Conservation (phyloP, 2,888 invertebrate genomes). For the Cryptus armator region DNA sequence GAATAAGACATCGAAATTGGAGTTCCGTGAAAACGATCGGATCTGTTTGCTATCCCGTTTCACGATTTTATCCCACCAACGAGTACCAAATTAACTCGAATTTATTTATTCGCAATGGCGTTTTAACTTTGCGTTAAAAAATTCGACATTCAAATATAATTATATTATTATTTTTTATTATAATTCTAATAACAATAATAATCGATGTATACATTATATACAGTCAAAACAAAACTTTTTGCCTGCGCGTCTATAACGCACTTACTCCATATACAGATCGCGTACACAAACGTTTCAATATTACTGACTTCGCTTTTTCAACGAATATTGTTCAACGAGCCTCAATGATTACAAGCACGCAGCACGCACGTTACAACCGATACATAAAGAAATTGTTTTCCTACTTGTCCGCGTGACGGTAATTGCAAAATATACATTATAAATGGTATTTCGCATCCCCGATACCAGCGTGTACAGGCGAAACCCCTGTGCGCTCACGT, state of each 20-base stretch:
- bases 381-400: constrained; percentile 13
- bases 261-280: too few species aligned
- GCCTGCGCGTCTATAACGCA: too few species aligned
- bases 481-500: not conserved
- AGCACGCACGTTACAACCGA: not conserved
- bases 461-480: not conserved
- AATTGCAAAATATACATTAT: constrained; percentile 49
- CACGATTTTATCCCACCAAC: not conserved
- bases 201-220: too few species aligned
- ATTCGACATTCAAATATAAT: too few species aligned
- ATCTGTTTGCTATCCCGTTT: not conserved
- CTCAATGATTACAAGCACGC: constrained; percentile 35
- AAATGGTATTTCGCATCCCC: constrained; percentile 37
- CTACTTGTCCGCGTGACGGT: constrained; percentile 15
- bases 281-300: too few species aligned
- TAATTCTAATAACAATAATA: too few species aligned
- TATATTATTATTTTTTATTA: too few species aligned
- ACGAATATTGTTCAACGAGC: constrained; percentile 16
- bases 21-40: not conserved
- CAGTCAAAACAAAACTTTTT: too few species aligned
- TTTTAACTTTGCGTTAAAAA: too few species aligned
- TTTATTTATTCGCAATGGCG: too few species aligned
- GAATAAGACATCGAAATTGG: constrained; percentile 28
- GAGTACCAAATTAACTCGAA: too few species aligned
- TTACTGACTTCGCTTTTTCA: too few species aligned